These are phyloP conservation scores for Balanococcus diminutus DNA, from an alignment of 2,888 invertebrate genomes.

Conservation along the genomic window DNA sequence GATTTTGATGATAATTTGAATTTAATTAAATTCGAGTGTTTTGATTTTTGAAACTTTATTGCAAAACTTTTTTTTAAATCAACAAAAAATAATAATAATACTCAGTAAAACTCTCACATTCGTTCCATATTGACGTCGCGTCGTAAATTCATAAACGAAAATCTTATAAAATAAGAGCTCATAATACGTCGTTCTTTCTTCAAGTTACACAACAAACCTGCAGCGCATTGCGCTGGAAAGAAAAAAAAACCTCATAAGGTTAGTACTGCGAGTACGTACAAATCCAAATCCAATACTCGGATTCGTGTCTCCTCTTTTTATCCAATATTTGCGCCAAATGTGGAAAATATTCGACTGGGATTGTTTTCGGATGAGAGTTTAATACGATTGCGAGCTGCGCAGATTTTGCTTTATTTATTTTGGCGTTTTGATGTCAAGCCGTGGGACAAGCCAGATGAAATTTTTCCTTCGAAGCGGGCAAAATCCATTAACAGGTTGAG, in stretches of 20 bases:
- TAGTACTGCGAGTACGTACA: neutral
- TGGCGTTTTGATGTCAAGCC: neutral
- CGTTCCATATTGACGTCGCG: no score
- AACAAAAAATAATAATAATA: no score
- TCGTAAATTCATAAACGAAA: neutral
- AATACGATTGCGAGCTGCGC: neutral
- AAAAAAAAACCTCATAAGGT: neutral
- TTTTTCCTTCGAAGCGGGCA: neutral
- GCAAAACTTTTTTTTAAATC: no score
- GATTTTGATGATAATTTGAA: no score
- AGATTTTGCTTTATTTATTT: neutral
- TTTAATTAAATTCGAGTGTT: no score
- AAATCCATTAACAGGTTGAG: neutral
- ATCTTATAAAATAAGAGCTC: neutral
- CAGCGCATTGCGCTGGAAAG: neutral
- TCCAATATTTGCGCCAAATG: neutral
- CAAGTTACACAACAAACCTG: neutral
- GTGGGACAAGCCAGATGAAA: neutral
- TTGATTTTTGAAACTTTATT: no score
- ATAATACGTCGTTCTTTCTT: neutral
- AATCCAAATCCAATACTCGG: neutral
- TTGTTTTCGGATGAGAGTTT: neutral
- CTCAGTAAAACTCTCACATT: no score
- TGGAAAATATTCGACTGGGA: neutral
- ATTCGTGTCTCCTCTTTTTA: neutral